Evolutionary conservation across 2,888 invertebrate genomes (phyloP).

Genomic region (Synergus laeviventris): DNA sequence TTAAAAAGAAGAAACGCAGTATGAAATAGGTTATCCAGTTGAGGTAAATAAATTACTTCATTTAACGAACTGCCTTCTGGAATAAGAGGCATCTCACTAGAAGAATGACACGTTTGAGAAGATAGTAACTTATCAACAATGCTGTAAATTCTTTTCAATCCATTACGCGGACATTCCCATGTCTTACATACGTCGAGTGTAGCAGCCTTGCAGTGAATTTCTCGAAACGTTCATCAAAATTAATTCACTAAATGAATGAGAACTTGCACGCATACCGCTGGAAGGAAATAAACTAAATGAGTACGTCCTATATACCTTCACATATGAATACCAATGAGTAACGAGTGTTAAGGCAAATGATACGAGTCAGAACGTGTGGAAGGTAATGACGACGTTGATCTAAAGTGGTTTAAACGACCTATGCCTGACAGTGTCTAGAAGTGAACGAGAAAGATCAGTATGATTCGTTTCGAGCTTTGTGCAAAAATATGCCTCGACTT

Average conservation of each 20-base stretch:
- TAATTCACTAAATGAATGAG: slow-evolving; percentile 8
- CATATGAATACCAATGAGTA: slow-evolving; percentile 46
- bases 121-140: neutral
- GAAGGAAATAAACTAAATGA: slow-evolving; percentile 37
- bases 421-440: slow-evolving; percentile 44
- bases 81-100: slow-evolving; percentile 1
- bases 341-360: slow-evolving; percentile 45
- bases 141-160: neutral
- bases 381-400: slow-evolving; percentile 49
- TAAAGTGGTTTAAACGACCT: slow-evolving; percentile 56
- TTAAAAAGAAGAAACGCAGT: neutral
- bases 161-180: neutral
- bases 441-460: slow-evolving; percentile 46
- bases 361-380: slow-evolving; percentile 47
- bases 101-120: neutral
- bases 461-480: slow-evolving; percentile 46
- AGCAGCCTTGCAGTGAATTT: slow-evolving; percentile 5
- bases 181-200: neutral
- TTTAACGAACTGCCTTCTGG: slow-evolving; percentile 10
- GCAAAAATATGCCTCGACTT: slow-evolving; percentile 9
- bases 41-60: neutral
- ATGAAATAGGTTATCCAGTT: neutral
- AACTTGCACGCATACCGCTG: slow-evolving; percentile 40
- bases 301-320: slow-evolving; percentile 46
- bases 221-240: slow-evolving; percentile 5